Percentiles rank a stretch among this genome's conserved stretches.
Evolutionary conservation across 2,888 invertebrate species (phyloP).

Genomic region (Trisateles emortualis): DNA sequence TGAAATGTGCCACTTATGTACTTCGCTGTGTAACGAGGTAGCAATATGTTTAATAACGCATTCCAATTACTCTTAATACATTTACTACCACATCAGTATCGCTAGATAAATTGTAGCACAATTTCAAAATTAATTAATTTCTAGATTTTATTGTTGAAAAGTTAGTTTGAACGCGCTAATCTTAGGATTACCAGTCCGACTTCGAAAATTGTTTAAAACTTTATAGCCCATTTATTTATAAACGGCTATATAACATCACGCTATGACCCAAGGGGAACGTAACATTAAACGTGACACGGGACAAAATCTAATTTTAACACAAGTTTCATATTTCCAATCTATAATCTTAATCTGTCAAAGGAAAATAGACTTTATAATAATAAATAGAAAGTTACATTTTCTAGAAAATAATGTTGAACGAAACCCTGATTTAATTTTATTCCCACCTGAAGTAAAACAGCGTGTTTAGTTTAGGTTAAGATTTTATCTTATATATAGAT

Average conservation of each 20-base stretch:
- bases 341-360: not conserved
- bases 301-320: too few species aligned
- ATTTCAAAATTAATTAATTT: too few species aligned
- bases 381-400: not conserved
- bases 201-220: too few species aligned
- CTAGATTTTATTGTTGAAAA: too few species aligned
- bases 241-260: too few species aligned
- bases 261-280: too few species aligned
- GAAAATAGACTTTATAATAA: not conserved
- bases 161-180: too few species aligned
- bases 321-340: not conserved
- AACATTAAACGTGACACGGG: too few species aligned
- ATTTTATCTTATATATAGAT: conserved; percentile 32
- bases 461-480: conserved; percentile 29
- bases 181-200: too few species aligned
- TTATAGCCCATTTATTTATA: too few species aligned
- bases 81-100: conserved; percentile 34
- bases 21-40: conserved; percentile 22
- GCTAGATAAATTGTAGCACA: conserved; percentile 7
- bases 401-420: conserved; percentile 1
- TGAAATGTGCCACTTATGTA: conserved; percentile 46
- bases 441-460: conserved; percentile 53
- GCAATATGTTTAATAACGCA: conserved; percentile 43
- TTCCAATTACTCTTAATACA: conserved; percentile 45
- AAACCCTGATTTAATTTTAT: conserved; percentile 27